phyloP scores from a whole-genome alignment of 2,888 invertebrate genomes.

The Limenitis arthemis region DNA sequence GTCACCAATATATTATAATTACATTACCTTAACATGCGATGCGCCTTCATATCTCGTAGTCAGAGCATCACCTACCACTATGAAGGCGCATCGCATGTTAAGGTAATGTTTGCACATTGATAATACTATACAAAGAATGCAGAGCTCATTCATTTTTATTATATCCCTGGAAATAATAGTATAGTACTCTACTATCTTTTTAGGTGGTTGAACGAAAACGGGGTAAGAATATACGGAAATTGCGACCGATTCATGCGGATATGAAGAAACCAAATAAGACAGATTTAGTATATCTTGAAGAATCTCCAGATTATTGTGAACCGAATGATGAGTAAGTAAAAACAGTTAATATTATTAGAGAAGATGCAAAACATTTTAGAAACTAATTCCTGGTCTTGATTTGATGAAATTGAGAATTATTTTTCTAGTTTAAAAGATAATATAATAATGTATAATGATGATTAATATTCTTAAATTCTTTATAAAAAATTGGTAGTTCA shows the following conservation, averaged over 20 bases:
- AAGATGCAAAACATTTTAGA: no score
- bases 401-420: no score
- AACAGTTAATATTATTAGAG: no score
- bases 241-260: constrained; percentile 81
- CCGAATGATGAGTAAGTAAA: constrained; percentile 82
- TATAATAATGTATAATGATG: no score
- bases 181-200: constrained; percentile 3
- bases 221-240: constrained; percentile 76
- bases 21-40: no score
- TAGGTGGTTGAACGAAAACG: constrained; percentile 76
- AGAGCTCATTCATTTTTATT: no score
- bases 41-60: constrained; percentile 85
- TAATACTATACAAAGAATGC: neutral
- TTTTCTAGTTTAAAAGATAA: no score
- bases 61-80: constrained; percentile 82
- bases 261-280: constrained; percentile 90
- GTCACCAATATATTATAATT: no score
- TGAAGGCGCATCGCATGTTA: constrained; percentile 90
- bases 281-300: constrained; percentile 91
- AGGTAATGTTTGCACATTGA: constrained; percentile 41
- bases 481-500: no score
- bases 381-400: no score
- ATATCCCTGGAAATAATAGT: no score
- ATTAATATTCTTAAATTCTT: no score
- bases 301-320: constrained; percentile 94